Conservation (phyloP, 2,113 vertebrate genomes). For the Geococcyx californianus region DNA sequence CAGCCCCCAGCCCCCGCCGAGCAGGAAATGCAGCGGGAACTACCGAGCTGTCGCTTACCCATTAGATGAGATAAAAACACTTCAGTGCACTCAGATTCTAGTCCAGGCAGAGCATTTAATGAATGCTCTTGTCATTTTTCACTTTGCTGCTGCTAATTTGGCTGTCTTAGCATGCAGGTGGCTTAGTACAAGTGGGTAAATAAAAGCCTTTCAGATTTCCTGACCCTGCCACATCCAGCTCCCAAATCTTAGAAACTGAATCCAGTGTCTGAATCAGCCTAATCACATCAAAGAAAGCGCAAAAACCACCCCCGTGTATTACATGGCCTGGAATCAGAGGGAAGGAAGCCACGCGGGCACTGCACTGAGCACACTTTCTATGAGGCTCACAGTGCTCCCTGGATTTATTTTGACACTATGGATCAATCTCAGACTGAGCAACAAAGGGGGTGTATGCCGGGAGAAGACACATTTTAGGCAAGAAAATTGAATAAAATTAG, state of each 20-base stretch:
- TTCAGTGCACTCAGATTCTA: conserved; percentile 38
- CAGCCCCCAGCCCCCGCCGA: conserved; percentile 8
- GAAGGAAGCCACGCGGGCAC: not conserved
- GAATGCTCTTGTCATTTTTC: conserved; percentile 69
- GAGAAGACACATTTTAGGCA: not conserved
- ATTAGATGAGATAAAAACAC: conserved; percentile 64
- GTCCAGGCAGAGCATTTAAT: conserved; percentile 51
- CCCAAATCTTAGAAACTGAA: conserved; percentile 24
- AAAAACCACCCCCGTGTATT: not conserved
- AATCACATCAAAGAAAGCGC: not conserved
- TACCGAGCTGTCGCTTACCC: not conserved
- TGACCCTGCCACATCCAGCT: conserved; percentile 37
- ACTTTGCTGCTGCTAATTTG: conserved; percentile 64
- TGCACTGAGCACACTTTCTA: not conserved
- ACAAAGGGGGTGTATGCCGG: not conserved
- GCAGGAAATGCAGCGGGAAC: conserved; percentile 66
- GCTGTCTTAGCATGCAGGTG: conserved; percentile 57
- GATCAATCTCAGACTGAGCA: not conserved
- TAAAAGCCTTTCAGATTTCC: conserved; percentile 62
- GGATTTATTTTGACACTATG: conserved; percentile 29
- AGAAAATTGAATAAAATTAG: conserved; percentile 55
- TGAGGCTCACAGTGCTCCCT: not conserved
- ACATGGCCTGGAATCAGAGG: not conserved
- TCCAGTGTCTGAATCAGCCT: not conserved
- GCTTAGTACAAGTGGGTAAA: conserved; percentile 47